phyloP scores from a whole-genome alignment of 1,140 invertebrate genomes.

The Melipona quadrifasciata region DNA sequence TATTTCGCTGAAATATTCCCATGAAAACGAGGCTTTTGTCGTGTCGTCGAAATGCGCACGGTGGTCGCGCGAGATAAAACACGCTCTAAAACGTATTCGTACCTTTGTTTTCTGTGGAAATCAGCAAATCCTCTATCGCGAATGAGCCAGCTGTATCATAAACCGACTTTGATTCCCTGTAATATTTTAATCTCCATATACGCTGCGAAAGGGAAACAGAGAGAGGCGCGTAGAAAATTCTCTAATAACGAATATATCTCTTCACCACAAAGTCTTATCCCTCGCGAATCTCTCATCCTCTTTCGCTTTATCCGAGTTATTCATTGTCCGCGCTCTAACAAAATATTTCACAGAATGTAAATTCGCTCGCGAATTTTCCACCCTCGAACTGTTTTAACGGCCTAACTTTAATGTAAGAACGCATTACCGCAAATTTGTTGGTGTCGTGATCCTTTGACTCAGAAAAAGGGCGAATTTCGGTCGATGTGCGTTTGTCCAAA shows the following conservation, averaged over 20 bases:
- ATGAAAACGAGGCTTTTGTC: not conserved
- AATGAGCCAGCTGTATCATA: not conserved
- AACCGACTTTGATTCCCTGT: not conserved
- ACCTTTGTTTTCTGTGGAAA: not conserved
- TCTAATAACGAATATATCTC: not conserved
- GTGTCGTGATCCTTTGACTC: no score
- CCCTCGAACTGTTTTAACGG: not conserved
- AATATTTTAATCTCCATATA: no score
- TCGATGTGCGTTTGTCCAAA: no score
- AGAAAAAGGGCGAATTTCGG: no score
- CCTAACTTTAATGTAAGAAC: not conserved
- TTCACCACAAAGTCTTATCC: not conserved
- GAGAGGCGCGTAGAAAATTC: no score
- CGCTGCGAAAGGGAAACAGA: not conserved
- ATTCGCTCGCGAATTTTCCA: not conserved
- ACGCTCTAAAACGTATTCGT: not conserved
- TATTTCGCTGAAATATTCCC: slow-evolving; percentile 8
- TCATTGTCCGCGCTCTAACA: not conserved
- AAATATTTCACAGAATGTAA: not conserved
- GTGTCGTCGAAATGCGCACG: not conserved
- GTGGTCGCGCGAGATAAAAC: not conserved
- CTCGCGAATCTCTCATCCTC: no score
- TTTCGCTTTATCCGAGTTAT: not conserved
- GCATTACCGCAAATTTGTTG: not conserved
- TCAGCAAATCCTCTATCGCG: no score